phyloP scores from a whole-genome alignment of 2,888 invertebrate genomes.

The Eupithecia subfuscata region DNA sequence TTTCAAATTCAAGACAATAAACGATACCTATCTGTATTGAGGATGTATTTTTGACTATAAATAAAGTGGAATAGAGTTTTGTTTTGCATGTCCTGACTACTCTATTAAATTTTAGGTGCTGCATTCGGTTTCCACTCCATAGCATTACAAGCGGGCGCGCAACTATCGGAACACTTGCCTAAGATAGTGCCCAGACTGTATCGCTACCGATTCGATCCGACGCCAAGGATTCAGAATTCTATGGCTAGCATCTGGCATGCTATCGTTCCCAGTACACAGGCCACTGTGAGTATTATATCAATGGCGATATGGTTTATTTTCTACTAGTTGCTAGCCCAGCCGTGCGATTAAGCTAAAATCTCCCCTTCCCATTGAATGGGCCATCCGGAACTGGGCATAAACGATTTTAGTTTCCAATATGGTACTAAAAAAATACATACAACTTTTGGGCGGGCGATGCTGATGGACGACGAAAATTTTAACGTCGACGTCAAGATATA shows the following conservation, averaged over 20 bases:
- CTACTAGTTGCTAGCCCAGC: neutral
- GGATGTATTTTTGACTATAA: too few relatives aligned
- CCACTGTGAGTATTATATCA: slow-evolving; percentile 85
- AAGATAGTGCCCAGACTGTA: slow-evolving; percentile 95
- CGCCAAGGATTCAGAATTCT: slow-evolving; percentile 94
- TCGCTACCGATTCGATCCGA: slow-evolving; percentile 96
- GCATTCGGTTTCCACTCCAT: slow-evolving; percentile 96
- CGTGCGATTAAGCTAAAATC: too few relatives aligned
- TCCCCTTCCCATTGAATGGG: too few relatives aligned
- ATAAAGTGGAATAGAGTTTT: neutral
- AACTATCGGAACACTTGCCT: slow-evolving; percentile 91
- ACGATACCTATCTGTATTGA: too few relatives aligned
- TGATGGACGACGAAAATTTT: too few relatives aligned
- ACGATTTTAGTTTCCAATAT: too few relatives aligned
- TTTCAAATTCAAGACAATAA: too few relatives aligned
- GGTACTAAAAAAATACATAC: too few relatives aligned
- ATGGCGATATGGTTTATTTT: neutral
- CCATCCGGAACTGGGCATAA: too few relatives aligned
- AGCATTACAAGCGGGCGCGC: slow-evolving; percentile 92
- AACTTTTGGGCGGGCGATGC: too few relatives aligned
- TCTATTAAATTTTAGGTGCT: slow-evolving; percentile 88
- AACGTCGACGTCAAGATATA: too few relatives aligned
- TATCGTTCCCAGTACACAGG: slow-evolving; percentile 92
- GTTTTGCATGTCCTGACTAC: neutral
- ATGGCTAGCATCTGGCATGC: slow-evolving; percentile 98